Percentiles rank a stretch among this genome's conserved stretches.
phyloP scores from a whole-genome alignment of 2,797 vertebrate species.

The Gallirallus australis region DNA sequence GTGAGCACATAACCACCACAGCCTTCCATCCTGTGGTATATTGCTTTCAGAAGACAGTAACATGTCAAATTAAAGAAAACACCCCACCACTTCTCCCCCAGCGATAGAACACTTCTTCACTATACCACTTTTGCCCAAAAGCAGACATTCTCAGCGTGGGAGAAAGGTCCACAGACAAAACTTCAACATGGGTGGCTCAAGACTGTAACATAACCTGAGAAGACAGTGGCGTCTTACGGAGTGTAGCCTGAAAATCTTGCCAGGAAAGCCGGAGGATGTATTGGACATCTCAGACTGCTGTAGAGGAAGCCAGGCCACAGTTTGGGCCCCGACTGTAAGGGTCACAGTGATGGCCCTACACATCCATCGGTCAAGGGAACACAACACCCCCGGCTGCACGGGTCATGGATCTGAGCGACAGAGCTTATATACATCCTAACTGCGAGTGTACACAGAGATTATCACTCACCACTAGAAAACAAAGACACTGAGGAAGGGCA shows the following conservation, averaged over 20 bases:
- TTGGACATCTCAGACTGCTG: neutral
- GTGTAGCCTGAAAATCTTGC: neutral
- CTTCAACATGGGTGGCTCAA: accelerated
- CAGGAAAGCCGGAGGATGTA: neutral
- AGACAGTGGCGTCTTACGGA: accelerated
- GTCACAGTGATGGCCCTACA: neutral
- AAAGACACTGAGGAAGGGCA: neutral
- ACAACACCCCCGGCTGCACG: neutral
- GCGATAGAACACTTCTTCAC: neutral
- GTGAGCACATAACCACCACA: neutral
- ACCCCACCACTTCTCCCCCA: no score
- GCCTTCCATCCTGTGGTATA: neutral
- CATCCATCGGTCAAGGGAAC: neutral
- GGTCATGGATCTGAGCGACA: neutral
- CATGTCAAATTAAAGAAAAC: neutral
- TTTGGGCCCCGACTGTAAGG: neutral
- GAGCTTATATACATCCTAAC: neutral
- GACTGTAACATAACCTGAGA: neutral
- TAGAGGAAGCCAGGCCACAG: neutral
- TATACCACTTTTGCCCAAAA: neutral
- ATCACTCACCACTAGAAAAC: neutral
- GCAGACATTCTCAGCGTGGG: neutral
- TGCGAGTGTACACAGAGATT: neutral
- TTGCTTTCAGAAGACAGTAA: neutral
- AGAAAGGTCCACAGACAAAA: neutral